Base-by-base conservation (phyloP, 2,888 invertebrate species). In the Drosophila prolongata region DNA sequence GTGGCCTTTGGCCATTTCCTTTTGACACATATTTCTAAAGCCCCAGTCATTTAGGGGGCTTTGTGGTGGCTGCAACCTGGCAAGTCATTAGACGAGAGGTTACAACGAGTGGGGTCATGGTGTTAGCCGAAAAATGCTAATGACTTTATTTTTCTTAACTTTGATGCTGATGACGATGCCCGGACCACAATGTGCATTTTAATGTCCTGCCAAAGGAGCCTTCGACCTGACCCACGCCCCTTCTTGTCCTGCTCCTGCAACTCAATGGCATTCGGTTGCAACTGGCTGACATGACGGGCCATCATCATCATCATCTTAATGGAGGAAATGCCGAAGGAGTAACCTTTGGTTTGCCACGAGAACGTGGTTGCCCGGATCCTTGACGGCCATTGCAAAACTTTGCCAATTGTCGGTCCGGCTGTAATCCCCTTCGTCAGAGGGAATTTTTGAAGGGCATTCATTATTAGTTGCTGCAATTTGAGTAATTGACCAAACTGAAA, bases 121-220 rank as follows among this genome's bases (percentile, higher is more conserved):
- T 71, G 70, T 86, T 76, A 71, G 74, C 83, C 83, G 62, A 88
- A 88, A 87, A 77, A 86, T 83, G 83, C 83, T 83, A 83, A 83
- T 83, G 88, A 88, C 83, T 83, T 83, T 82, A 82, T 87, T 71
- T 87, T 71, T 77, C 80, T 77, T 75, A 77, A 87, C 82, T 80
- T 70, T 77, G 79, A 61, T 72, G 75, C 47, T 60, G 68, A 58
- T 64, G 62, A 30, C 30, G 24, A 43, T 27, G 50, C 38, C 54
- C 53, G 40, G 35, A 40, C 68, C 79, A 82, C 88, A 88, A 77
- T 88, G 72, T 83, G 83, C 83, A 83, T 86, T 88, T 88, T 86
- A 88, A 83, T 83, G 86, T 75, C 80, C 52, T 79, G 79, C 82
- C 82, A 71, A 73, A 53, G 70, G 55, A 73, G 68, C 38, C 58